Conservation (phyloP, 2,797 vertebrate species). For the Tangara arthus region DNA sequence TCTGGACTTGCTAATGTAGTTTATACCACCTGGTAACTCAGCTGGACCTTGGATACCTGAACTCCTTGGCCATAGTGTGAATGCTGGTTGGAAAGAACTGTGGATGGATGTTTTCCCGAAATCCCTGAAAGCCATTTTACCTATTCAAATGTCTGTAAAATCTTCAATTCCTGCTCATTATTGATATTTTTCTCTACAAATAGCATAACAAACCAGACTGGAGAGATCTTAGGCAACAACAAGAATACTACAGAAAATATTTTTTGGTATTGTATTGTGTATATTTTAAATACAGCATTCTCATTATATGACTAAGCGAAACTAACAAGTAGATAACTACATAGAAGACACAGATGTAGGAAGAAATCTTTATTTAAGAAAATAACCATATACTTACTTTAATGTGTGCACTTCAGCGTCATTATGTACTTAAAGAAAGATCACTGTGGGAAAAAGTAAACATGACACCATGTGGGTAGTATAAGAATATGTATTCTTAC, state of each 20-base stretch:
- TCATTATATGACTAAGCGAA: not conserved
- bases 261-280: not conserved
- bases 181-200: not conserved
- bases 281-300: not conserved
- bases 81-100: not conserved
- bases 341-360: not conserved
- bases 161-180: not conserved
- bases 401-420: not conserved
- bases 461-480: not conserved
- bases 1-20: not conserved
- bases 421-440: not conserved
- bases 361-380: not conserved
- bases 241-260: not conserved
- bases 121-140: not conserved
- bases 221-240: not conserved
- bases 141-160: not conserved
- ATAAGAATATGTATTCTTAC: not conserved
- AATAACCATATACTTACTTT: not conserved
- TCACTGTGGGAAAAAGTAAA: not conserved
- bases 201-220: not conserved
- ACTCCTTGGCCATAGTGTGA: rapidly evolving
- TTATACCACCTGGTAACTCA: not conserved
- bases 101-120: not conserved
- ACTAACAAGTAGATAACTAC: not conserved
- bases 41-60: not conserved